phyloP scores from a whole-genome alignment of 2,888 invertebrate genomes.

The Ophraella communa region DNA sequence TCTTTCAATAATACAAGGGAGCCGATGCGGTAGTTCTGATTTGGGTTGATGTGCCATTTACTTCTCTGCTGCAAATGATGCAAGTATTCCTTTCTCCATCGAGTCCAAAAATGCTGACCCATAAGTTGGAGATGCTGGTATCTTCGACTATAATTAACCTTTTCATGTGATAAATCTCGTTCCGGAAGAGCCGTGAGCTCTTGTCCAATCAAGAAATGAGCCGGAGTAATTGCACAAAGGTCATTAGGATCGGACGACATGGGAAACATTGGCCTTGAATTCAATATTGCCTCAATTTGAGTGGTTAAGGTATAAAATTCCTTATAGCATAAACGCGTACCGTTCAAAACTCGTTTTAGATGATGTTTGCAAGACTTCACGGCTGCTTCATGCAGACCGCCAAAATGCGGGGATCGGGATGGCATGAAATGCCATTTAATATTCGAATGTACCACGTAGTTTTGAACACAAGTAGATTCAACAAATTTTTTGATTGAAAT shows the following conservation, averaged over 20 bases:
- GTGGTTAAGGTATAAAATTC: conserved; percentile 41
- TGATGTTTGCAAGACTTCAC: too few species aligned
- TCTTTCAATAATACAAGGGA: not conserved
- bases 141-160: conserved; percentile 5
- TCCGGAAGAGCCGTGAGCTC: conserved; percentile 22
- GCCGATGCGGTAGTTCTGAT: not conserved
- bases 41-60: not conserved
- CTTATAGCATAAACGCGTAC: conserved; percentile 37
- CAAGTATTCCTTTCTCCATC: conserved; percentile 15
- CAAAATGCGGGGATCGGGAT: too few species aligned
- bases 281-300: conserved; percentile 43
- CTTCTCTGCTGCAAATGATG: conserved; percentile 9
- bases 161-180: conserved; percentile 1
- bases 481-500: too few species aligned
- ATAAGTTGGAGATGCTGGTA: conserved; percentile 12
- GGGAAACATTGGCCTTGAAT: conserved; percentile 42
- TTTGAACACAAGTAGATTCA: too few species aligned
- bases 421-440: too few species aligned
- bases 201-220: conserved; percentile 30
- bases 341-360: too few species aligned
- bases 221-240: conserved; percentile 29
- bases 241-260: not conserved
- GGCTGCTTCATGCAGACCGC: too few species aligned
- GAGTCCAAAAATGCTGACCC: conserved; percentile 15
- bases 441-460: too few species aligned